Evolutionary conservation across 2,888 invertebrate species (phyloP).

Genomic region (Minunthozetes semirufus): DNA sequence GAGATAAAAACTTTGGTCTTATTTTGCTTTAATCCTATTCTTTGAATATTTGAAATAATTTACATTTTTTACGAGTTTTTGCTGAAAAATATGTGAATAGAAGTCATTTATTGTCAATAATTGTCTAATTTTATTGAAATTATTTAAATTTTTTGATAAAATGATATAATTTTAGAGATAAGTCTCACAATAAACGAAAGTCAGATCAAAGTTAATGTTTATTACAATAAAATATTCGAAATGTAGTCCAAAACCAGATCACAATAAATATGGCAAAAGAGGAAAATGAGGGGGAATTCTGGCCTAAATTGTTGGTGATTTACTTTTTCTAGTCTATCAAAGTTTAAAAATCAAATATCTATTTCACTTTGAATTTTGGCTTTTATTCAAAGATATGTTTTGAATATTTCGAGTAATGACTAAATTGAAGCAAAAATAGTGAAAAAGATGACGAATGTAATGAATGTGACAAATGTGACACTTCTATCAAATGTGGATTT

Average conservation of each 20-base stretch:
- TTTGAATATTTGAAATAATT: no score
- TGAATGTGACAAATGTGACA: slow-evolving; percentile 14
- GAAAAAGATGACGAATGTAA: slow-evolving; percentile 8
- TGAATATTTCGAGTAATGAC: not conserved
- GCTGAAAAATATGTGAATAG: no score
- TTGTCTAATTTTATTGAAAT: no score
- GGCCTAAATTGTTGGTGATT: not conserved
- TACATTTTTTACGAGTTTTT: no score
- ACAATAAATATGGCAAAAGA: not conserved
- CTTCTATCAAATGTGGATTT: not conserved
- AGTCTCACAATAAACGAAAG: not conserved
- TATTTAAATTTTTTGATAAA: no score
- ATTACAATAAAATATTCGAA: not conserved
- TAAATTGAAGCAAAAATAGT: not conserved
- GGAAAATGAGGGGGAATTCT: slow-evolving; percentile 12
- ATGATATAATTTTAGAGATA: no score
- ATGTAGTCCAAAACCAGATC: not conserved
- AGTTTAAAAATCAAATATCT: not conserved
- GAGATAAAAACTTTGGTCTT: no score
- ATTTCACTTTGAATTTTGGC: not conserved
- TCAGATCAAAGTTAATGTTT: not conserved
- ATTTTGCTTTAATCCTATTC: no score
- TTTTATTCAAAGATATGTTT: not conserved
- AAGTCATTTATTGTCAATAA: no score
- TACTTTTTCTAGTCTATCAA: not conserved